Evolutionary conservation across 2,113 vertebrate genomes (phyloP), one percentile per base, ranked within the genome.

Genomic region (Donacobius atricapilla): DNA sequence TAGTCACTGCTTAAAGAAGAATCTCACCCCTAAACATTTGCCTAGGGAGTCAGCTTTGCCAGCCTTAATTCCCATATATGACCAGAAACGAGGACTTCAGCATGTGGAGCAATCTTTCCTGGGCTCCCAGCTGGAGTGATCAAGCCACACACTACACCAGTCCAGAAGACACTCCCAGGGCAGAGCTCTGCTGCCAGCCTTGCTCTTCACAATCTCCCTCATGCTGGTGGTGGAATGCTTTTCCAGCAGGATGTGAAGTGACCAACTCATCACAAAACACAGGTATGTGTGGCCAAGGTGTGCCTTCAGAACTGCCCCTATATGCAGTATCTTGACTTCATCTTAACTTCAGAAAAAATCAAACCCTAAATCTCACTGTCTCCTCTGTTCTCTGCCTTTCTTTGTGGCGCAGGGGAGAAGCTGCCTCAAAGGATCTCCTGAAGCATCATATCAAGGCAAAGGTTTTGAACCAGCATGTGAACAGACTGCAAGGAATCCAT

Each of bases 21-120:
- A 90, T 73, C 68, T 82, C 68, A 78, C 21, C 60, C 83, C 88
- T 92, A 85, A 97, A 95, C 80, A 63, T 68, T 96, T 31, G 57
- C 57, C 35, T 4, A n/a, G 47, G n/a, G 44, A 75, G 79, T 56
- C 3, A 3, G 48, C 69, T 58, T 39, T 44, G 51, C 69, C 78
- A 69, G 82, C 28, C 40, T 83, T 37, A 90, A 93, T 95, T 92
- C 58, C 93, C 88, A 93, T 90, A 93, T 86, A 95, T 92, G 93
- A 94, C 63, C 96, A 94, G 90, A 88, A 95, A 88, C 3, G 0
- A 76, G 54, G 50, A 65, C 71, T 83, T 92, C 27, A 87, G 81
- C 56, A 25, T 4, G 17, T 57, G 50, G 22, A 86, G 63, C 15
- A 13, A 66, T 83, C 35, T 27, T 30, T 35, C 18, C 71, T 0